Conservation (phyloP, 1,140 invertebrate species). For the Leptinotarsa undecemlineata region DNA sequence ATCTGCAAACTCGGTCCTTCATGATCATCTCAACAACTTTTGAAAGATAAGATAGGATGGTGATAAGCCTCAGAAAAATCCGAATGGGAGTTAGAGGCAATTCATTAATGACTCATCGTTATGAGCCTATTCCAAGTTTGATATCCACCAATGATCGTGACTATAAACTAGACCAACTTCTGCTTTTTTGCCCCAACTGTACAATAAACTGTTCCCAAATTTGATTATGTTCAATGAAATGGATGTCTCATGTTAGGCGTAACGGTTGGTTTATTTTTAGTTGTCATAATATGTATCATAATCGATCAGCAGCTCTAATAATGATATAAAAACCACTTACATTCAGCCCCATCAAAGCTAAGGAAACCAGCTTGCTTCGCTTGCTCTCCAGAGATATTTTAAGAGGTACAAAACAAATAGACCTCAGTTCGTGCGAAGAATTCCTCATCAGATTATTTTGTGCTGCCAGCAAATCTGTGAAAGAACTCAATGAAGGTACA, state of each 20-base stretch:
- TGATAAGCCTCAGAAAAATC: no score
- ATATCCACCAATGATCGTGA: no score
- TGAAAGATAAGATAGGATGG: no score
- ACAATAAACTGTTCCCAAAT: no score
- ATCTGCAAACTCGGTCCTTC: no score
- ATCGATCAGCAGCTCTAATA: background rate
- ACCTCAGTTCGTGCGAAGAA: conserved; percentile 80
- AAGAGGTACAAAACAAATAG: conserved; percentile 79
- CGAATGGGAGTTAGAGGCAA: no score
- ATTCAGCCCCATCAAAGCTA: conserved; percentile 82
- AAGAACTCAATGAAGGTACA: background rate
- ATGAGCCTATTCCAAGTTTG: no score
- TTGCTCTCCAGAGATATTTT: conserved; percentile 87
- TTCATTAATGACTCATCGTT: no score
- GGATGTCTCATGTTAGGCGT: background rate
- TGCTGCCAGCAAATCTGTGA: conserved; percentile 78
- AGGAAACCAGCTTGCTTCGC: conserved; percentile 78
- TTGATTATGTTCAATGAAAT: no score
- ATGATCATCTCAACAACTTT: no score
- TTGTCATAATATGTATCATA: background rate
- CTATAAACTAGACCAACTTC: background rate
- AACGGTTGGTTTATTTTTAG: conserved; percentile 1
- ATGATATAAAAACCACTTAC: conserved; percentile 59
- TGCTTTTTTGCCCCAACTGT: background rate
- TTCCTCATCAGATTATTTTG: conserved; percentile 75